phyloP scores from a whole-genome alignment of 1,140 invertebrate genomes.

The Scaptomyza montana region DNA sequence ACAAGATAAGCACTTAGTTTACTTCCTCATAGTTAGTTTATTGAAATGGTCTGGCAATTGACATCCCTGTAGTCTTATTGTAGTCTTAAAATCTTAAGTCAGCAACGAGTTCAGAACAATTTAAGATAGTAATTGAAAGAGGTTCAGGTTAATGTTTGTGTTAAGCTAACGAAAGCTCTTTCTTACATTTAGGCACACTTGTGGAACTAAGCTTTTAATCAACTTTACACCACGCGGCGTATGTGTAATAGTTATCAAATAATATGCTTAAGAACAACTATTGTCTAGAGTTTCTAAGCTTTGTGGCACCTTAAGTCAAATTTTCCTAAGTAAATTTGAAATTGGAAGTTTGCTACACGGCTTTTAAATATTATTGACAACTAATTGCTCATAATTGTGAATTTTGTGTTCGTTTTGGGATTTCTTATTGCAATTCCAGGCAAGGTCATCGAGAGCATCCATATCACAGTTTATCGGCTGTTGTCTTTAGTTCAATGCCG shows the following conservation, averaged over 20 bases:
- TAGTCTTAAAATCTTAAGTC: conserved; percentile 19
- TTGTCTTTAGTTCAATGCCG: conserved; percentile 55
- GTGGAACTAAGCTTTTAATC: conserved; percentile 30
- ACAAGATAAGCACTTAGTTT: background rate
- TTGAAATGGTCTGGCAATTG: conserved; percentile 35
- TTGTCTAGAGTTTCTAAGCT: background rate
- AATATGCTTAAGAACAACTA: background rate
- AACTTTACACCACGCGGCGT: conserved; percentile 45
- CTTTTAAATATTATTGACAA: background rate
- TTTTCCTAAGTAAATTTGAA: too few species aligned
- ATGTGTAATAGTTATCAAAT: conserved; percentile 31
- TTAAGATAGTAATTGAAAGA: conserved; percentile 8
- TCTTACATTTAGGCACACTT: conserved; percentile 51
- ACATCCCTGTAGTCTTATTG: conserved; percentile 49
- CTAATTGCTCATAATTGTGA: conserved; percentile 9
- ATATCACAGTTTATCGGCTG: conserved; percentile 38
- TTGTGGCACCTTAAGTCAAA: background rate
- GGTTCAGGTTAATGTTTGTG: conserved; percentile 33
- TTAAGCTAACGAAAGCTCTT: conserved; percentile 43
- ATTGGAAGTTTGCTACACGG: conserved; percentile 30
- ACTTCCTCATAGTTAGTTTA: background rate
- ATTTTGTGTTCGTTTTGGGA: background rate
- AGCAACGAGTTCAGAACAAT: background rate
- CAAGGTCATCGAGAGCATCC: conserved; percentile 47
- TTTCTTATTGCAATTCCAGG: conserved; percentile 31